phyloP scores from a whole-genome alignment of 1,140 invertebrate species.

The Marisa cornuarietis region DNA sequence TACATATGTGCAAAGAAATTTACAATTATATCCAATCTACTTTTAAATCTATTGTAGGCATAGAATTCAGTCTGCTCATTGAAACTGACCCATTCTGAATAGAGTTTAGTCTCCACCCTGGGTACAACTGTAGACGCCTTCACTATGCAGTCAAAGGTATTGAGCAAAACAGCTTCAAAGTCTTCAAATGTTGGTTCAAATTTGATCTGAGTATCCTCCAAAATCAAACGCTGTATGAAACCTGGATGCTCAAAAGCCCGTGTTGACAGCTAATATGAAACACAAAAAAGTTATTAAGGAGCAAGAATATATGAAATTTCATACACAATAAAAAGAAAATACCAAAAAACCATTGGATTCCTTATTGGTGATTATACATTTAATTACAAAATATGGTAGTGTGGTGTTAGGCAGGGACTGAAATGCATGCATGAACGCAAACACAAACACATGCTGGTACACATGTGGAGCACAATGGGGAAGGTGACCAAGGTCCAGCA shows the following conservation, averaged over 20 bases:
- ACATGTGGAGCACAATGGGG: not conserved
- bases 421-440: not conserved
- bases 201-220: constrained; percentile 75
- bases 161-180: constrained; percentile 77
- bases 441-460: not conserved
- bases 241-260: constrained; percentile 72
- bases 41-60: not conserved
- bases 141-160: constrained; percentile 78
- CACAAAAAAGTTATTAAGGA: not conserved
- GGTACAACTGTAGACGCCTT: constrained; percentile 76
- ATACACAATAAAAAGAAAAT: too few relatives aligned
- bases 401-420: not conserved
- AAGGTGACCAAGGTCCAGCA: too few relatives aligned
- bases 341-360: too few relatives aligned
- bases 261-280: constrained; percentile 47
- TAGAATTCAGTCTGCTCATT: not conserved
- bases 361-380: too few relatives aligned
- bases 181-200: constrained; percentile 85
- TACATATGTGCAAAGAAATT: too few relatives aligned
- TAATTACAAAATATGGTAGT: not conserved
- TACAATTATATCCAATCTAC: too few relatives aligned
- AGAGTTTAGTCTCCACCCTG: constrained; percentile 76
- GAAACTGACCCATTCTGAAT: constrained; percentile 67
- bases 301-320: not conserved
- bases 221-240: constrained; percentile 77